These are phyloP conservation scores for Eupithecia abbreviata DNA, from an alignment of 2,888 invertebrate genomes.

Conservation along the genomic window DNA sequence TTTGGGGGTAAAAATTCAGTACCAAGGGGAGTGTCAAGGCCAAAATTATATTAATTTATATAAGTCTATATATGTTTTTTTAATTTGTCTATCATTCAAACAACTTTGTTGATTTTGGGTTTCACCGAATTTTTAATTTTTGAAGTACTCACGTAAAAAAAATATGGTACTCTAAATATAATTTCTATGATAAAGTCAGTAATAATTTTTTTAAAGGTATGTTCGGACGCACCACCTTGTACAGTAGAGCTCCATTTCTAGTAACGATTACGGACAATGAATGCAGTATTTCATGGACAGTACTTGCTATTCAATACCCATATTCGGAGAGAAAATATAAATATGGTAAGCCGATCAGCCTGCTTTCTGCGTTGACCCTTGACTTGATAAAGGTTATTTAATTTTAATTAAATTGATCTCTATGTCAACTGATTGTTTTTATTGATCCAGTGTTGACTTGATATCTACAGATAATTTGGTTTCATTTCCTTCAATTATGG, in stretches of 20 bases:
- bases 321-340: slow-evolving; percentile 14
- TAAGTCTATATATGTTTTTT: no score
- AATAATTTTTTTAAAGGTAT: neutral
- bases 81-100: neutral
- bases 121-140: neutral
- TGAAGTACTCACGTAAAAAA: neutral
- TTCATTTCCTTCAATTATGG: neutral
- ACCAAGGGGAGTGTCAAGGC: neutral
- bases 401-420: neutral
- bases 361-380: slow-evolving; percentile 22
- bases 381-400: neutral
- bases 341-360: slow-evolving; percentile 9
- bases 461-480: neutral
- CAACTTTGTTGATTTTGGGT: neutral
- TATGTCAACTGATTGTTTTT: neutral
- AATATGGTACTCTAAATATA: neutral
- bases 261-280: slow-evolving; percentile 17
- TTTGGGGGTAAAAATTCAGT: neutral
- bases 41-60: neutral
- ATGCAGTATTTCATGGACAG: slow-evolving; percentile 17
- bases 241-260: slow-evolving; percentile 9
- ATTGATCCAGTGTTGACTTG: neutral
- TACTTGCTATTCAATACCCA: slow-evolving; percentile 18
- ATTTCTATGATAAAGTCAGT: neutral
- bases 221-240: slow-evolving; percentile 4